These are phyloP conservation scores for Heliconius hermathena DNA, from an alignment of 1,140 invertebrate genomes.

Conservation along the genomic window DNA sequence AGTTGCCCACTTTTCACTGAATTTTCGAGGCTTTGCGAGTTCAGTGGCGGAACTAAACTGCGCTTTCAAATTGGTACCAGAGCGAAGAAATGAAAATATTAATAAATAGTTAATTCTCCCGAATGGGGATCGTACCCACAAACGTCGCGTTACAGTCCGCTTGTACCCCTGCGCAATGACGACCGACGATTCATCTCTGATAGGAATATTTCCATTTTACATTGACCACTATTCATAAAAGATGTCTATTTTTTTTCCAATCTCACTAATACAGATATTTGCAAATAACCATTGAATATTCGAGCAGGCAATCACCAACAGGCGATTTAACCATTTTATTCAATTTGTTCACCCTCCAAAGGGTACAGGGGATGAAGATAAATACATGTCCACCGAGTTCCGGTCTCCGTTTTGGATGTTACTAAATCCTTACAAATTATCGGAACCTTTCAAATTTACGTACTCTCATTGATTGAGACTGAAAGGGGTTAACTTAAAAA, in stretches of 20 bases:
- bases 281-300: slow-evolving; percentile 12
- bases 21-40: too few species aligned
- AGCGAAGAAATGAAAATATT: too few species aligned
- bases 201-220: background rate
- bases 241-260: background rate
- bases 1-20: too few species aligned
- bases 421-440: slow-evolving; percentile 45
- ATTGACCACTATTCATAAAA: background rate
- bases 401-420: slow-evolving; percentile 40
- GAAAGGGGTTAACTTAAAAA: slow-evolving; percentile 9
- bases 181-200: background rate
- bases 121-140: too few species aligned
- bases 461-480: slow-evolving; percentile 16
- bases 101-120: too few species aligned
- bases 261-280: background rate
- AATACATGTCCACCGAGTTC: slow-evolving; percentile 40
- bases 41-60: too few species aligned
- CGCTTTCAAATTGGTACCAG: too few species aligned
- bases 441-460: slow-evolving; percentile 29
- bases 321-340: slow-evolving; percentile 41
- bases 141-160: too few species aligned
- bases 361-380: slow-evolving; percentile 42
- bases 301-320: slow-evolving; percentile 21
- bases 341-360: slow-evolving; percentile 43
- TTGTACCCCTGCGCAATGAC: too few species aligned